Conservation (phyloP, 2,797 vertebrate species). For the Loris lydekkerianus region DNA sequence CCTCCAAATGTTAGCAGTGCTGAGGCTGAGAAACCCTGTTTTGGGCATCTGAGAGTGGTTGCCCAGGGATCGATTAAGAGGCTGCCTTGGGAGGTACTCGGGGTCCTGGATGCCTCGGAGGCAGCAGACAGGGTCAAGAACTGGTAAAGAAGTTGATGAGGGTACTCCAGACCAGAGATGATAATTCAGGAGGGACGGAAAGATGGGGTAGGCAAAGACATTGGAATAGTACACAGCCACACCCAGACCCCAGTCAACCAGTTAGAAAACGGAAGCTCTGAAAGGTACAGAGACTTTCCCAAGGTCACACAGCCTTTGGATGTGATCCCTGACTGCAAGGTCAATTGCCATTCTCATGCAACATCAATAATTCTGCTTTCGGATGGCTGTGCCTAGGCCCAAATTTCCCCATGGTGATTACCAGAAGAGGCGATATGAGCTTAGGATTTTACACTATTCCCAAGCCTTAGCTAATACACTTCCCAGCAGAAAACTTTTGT, state of each 20-base stretch:
- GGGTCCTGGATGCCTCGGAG: not conserved
- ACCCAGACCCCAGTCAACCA: not conserved
- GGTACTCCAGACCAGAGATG: not conserved
- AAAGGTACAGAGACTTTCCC: not conserved
- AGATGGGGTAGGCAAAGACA: not conserved
- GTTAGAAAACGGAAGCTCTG: not conserved
- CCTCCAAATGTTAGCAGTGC: not conserved
- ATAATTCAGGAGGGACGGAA: not conserved
- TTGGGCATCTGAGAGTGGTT: not conserved
- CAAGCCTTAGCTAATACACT: not conserved
- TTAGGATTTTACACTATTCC: conserved; percentile 12
- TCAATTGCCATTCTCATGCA: not conserved
- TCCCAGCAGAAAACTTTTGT: conserved; percentile 50
- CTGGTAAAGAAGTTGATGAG: not conserved
- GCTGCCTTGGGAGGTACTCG: not conserved
- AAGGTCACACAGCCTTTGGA: not conserved
- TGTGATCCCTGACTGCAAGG: not conserved
- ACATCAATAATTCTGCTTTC: not conserved
- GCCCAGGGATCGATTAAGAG: not conserved
- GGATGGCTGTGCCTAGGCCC: not conserved
- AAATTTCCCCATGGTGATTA: conserved; percentile 14
- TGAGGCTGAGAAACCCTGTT: not conserved
- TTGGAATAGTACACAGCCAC: not conserved
- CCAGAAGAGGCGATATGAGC: not conserved
- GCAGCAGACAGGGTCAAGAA: not conserved